Percentiles rank a stretch among this genome's conserved stretches.
Conservation (phyloP, 2,113 vertebrate genomes). For the Nyctibius bracteatus region DNA sequence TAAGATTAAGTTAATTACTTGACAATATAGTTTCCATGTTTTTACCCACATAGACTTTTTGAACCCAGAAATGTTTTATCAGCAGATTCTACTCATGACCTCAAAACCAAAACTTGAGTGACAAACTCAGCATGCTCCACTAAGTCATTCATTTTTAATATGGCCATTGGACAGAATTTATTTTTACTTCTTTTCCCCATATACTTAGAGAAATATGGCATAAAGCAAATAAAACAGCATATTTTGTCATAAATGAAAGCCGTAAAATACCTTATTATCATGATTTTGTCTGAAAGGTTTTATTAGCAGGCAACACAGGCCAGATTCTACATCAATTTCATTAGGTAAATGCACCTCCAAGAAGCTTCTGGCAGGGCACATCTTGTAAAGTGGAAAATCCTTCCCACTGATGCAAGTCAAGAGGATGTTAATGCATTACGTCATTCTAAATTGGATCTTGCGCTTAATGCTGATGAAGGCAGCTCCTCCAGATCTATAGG, state of each 20-base stretch:
- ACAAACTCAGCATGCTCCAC: neutral
- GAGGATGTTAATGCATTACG: constrained; percentile 35
- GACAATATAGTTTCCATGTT: neutral
- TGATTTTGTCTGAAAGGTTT: neutral
- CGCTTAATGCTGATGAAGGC: constrained; percentile 55
- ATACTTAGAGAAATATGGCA: neutral
- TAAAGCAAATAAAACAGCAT: neutral
- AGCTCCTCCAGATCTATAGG: constrained; percentile 8
- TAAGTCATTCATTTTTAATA: neutral
- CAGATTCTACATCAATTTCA: constrained; percentile 33
- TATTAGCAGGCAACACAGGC: neutral
- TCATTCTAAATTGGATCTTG: constrained; percentile 69
- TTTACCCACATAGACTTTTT: neutral
- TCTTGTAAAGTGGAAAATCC: constrained; percentile 52
- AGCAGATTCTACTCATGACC: neutral
- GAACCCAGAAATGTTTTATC: neutral
- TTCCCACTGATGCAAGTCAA: neutral
- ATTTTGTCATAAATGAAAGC: constrained; percentile 11
- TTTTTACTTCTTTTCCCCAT: neutral
- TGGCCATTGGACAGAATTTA: neutral
- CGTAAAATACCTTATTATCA: neutral
- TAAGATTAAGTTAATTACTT: neutral
- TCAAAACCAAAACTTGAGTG: neutral
- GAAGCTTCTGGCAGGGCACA: constrained; percentile 52
- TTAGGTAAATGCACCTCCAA: constrained; percentile 53